Base-by-base conservation (phyloP, 2,888 invertebrate genomes). In the Protodeltote pygarga region DNA sequence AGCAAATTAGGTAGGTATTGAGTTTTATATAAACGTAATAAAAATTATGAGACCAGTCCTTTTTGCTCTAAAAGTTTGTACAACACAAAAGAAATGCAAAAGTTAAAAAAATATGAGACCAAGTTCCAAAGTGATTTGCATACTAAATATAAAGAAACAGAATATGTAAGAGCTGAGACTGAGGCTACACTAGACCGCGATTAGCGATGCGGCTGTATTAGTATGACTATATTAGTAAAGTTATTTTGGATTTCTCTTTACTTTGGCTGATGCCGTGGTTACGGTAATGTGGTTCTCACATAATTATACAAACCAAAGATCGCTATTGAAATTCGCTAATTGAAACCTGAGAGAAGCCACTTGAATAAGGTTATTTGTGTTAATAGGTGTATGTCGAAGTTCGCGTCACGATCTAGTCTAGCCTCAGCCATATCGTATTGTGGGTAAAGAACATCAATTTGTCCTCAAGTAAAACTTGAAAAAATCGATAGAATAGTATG, bases 61-160 rank as follows among this genome's bases (percentile, higher is more conserved):
- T 65, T 71, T 71, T 69, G 58, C 73, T 65, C 31, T 23, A 52
- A 49, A 73, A 75, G 49, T 75, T 78, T 67, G 54, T 46, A 54
- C 45, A 70, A 55, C 42, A 64, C 52, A 55, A 75, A 75, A 73
- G 49, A 73, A 77, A 71, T 64, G 60, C 57, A 63, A 57, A 68
- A 72, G 68, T 73, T 73, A 65, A 55, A 65, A 68, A 60, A 58
- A 62, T 66, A 66, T 60, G 45, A 68, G 66, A 32, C 35, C 52
- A 73, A 78, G 75, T 81, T 54, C 57, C 50, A 44, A 71, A 78
- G 68, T 71, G 63, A 79, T 79, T 79, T 79, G 75, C 77, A 81
- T 82, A 71, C 60, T 70, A 73, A 79, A 69, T 67, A 72, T 68
- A 62, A 58, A 53, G 51, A 67, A 66, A 61, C 49, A 53, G 38